Conservation (phyloP, 2,888 invertebrate genomes). For the Lasioglossum pauxillum region DNA sequence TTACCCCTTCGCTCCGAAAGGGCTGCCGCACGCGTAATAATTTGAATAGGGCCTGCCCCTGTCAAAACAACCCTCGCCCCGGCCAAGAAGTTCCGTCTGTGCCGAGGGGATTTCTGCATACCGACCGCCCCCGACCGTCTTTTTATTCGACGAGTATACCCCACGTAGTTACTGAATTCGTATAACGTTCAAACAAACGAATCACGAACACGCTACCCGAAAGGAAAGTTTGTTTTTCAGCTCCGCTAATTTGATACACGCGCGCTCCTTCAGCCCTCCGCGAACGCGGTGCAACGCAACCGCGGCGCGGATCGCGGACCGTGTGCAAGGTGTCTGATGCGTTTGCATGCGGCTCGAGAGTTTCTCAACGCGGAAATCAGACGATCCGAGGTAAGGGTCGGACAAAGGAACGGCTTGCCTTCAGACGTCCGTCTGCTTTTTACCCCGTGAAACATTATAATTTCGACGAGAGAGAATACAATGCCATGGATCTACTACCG, state of each 20-base stretch:
- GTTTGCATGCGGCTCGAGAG: constrained; percentile 4
- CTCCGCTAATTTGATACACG: constrained; percentile 42
- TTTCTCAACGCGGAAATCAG: constrained; percentile 19
- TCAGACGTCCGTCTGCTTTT: constrained; percentile 1
- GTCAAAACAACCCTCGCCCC: constrained; percentile 70
- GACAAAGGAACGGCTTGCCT: background rate
- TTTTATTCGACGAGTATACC: constrained; percentile 58
- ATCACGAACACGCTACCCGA: constrained; percentile 45
- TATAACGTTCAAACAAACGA: constrained; percentile 53
- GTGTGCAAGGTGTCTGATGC: constrained; percentile 38
- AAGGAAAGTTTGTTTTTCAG: constrained; percentile 40
- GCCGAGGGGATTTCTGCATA: constrained; percentile 53
- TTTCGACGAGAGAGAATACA: background rate
- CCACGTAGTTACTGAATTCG: constrained; percentile 48
- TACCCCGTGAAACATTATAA: background rate
- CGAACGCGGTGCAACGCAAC: background rate
- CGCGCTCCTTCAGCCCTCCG: constrained; percentile 25
- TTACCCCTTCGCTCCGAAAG: constrained; percentile 55
- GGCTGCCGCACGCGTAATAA: constrained; percentile 70
- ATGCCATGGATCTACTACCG: background rate
- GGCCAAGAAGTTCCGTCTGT: constrained; percentile 65
- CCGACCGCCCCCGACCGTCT: constrained; percentile 42
- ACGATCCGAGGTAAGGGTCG: background rate
- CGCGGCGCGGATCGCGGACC: background rate
- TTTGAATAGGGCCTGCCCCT: constrained; percentile 68